Evolutionary conservation across 2,797 vertebrate species (phyloP).

Genomic region (Varecia variegata): DNA sequence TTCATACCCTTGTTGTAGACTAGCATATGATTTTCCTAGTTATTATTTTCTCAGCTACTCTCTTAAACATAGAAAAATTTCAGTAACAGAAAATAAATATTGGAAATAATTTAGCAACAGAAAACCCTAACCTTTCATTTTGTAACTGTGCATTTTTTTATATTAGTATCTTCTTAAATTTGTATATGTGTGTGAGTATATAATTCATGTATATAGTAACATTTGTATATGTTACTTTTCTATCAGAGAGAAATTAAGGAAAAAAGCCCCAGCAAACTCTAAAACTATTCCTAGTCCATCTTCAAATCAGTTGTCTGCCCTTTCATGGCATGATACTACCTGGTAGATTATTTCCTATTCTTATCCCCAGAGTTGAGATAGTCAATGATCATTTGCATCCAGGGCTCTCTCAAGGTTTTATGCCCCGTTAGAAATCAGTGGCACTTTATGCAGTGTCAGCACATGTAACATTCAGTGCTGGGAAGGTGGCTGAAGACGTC

Average conservation of each 20-base stretch:
- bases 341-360: not conserved
- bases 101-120: conserved; percentile 31
- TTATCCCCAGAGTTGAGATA: not conserved
- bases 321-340: not conserved
- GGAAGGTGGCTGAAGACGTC: not conserved
- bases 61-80: conserved; percentile 68
- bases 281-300: not conserved
- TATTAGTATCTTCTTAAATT: not conserved
- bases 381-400: too few relatives aligned
- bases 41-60: conserved; percentile 67
- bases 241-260: not conserved
- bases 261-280: not conserved
- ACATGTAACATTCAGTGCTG: not conserved
- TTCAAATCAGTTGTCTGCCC: not conserved
- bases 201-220: not conserved
- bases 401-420: not conserved
- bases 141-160: not conserved
- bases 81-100: conserved; percentile 46
- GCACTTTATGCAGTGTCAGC: not conserved
- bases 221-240: not conserved
- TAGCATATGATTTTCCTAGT: conserved; percentile 69
- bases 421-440: not conserved
- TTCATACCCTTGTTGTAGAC: conserved; percentile 59
- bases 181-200: not conserved
- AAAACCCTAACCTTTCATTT: not conserved